Evolutionary conservation across 2,888 invertebrate genomes (phyloP), one percentile per base, ranked within the genome.

Genomic region (Busseola fusca): DNA sequence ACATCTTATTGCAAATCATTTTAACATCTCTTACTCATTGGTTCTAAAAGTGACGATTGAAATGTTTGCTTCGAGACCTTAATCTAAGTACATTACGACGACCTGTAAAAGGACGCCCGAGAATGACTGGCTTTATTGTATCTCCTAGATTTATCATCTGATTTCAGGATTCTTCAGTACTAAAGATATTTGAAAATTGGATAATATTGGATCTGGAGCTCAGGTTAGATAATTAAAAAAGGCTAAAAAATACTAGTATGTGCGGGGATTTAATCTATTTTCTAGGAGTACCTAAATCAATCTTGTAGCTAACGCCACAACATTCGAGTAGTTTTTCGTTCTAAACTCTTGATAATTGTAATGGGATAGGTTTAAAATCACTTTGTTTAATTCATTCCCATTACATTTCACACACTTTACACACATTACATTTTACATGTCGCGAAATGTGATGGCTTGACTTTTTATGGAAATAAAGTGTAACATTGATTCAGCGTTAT

Each of bases 31-130:
- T 48, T 21, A 48, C 27, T 16, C 27, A n/a, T 34, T 34, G 40
- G 14, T 48, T 42, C 58, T 71, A 42, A 42, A 59, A 42, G 34
- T 45, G 52, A 58, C 48, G 30, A 34, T 76, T 76, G 25, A 64
- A 48, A 76, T 75, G 52, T 75, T 54, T 76, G 27, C 54, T 71
- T n/a, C 10, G 50, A 48, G 54, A 37, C 54, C 74, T 48, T 63
- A 57, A 69, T 64, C 72, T 57, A 34, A 3, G 34, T 34, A 52
- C n/a, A 16, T 58, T 58, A 64, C 59, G n/a, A 57, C 40, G 40
- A 72, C 30, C 40, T 54, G 40, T 54, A 75, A 75, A 64, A 34
- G 30, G 40, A 54, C 30, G 21, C 16, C 9, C 18, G 34, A 45
- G 64, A 76, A 68, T 60, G 54, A 40, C 34, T 40, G 27, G 48